Base-by-base conservation (phyloP, 2,113 vertebrate species). In the Scortum barcoo region DNA sequence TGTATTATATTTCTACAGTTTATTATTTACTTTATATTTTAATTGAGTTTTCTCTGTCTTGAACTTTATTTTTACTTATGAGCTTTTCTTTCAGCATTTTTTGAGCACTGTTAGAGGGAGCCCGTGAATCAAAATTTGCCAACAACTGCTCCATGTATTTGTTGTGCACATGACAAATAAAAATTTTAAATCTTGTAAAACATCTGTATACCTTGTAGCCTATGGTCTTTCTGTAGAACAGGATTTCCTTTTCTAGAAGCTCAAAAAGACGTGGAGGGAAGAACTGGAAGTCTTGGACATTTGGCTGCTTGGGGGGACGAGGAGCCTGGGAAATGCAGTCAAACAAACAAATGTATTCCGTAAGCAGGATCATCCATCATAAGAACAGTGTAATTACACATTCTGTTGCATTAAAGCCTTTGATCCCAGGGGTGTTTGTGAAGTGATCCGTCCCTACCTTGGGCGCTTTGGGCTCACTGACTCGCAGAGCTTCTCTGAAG, bases 201-300 rank as follows among this genome's bases (percentile, higher is more conserved):
- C 16, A 36, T 42, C 8, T 14, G 0, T 85, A 90, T 82, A 99
- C 98, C 97, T 99, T 99, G 93, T 99, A 99, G 70, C 98, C 98
- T 58, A 99, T 99, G n/a, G 98, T 99, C 88, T 99, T 99, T 72
- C 98, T 96, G 93, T 99, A 99, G 94, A 97, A 99, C 5, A 99
- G 95, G 90, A 99, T 99, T 92, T 99, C 98, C 89, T 99, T 99
- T 90, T 99, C 98, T 67, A 99, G 73, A 24, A 99, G 96, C 89
- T 99, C 98, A 94, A 99, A 99, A 46, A 99, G 95, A 69, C 98
- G 97, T 30, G 98, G 98, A 62, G 98, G 98, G 82, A 99, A 99
- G 89, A 99, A 99, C 92, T 99, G 98, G 67, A 99, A 99, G 92
- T 99, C 98, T 88, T 99, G 98, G 63, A 99, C 97, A 46, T 99